Evolutionary conservation across 2,113 vertebrate genomes (phyloP), one percentile per base, ranked within the genome.

Genomic region (Malurus cyaneus): DNA sequence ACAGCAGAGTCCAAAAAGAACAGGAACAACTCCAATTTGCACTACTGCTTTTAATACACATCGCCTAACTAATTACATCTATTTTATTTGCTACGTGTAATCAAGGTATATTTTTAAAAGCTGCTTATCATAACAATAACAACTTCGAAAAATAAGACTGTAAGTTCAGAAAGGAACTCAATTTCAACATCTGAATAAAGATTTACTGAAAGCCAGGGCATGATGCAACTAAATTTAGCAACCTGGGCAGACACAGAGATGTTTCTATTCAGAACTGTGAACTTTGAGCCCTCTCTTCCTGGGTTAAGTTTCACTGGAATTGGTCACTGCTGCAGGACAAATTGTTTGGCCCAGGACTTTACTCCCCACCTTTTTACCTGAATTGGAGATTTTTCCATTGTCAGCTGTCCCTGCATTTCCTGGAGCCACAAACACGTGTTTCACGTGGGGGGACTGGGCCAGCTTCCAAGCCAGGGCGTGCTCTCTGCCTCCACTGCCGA

Each of bases 381-480:
- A 99, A 88, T 99, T 99, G 36, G 97, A 97, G 95, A 99, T 98
- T 97, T 99, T 99, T 12, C 98, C 98, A 64, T 86, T 96, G 54
- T 62, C 89, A 25, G 98, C 97, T 4, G 98, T 99, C 57, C 98
- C 98, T 1, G 98, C 98, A 25, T 99, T 99, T 1, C 99, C 99
- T 3, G 98, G 99, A 13, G 98, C 98, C 34, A 99, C 98, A 76
- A 98, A 97, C 8, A 99, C 98, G 25, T 98, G 98, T 89, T 98
- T 98, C 16, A 99, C 62, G 1, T 94, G 98, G 1, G 97, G 97
- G 5, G 99, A 99, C 67, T 98, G 98, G 14, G 98, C 98, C 97
- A 99, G 21, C 88, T 99, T 99, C 98, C 98, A 99, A 44, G 99
- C 99, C 95, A 99, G 96, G 0, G 98, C 96, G 12, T 99, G 99